Percentiles rank a stretch among this genome's conserved stretches.
phyloP scores from a whole-genome alignment of 2,888 invertebrate genomes.

The Nipponacmea schrenckii region DNA sequence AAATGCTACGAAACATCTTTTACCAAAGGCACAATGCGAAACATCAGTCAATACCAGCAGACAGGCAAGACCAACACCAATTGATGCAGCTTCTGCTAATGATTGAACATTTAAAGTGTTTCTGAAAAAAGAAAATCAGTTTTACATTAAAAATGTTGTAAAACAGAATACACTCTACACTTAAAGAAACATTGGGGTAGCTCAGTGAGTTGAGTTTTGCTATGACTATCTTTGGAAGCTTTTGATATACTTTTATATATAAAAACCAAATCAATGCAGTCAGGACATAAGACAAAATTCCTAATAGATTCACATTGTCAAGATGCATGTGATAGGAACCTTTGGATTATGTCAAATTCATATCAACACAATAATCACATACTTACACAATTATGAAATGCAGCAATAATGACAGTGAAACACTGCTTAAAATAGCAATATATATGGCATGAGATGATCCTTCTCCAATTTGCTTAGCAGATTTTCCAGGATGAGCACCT shows the following conservation, averaged over 20 bases:
- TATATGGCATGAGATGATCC: conserved; percentile 31
- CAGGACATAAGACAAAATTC: too few species aligned
- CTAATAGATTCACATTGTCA: too few species aligned
- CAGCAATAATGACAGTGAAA: conserved; percentile 35
- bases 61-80: conserved; percentile 35
- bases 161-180: too few species aligned
- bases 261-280: too few species aligned
- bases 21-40: conserved; percentile 39
- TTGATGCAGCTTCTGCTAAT: conserved; percentile 34
- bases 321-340: too few species aligned
- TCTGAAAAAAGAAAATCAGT: conserved; percentile 26
- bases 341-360: too few species aligned
- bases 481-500: conserved; percentile 40
- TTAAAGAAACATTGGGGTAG: too few species aligned
- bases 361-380: too few species aligned
- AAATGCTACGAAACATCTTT: conserved; percentile 34
- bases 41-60: conserved; percentile 35
- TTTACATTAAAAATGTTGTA: neutral
- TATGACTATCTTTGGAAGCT: too few species aligned
- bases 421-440: conserved; percentile 35
- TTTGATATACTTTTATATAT: too few species aligned
- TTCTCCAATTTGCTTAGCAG: conserved; percentile 32
- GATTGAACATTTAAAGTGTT: conserved; percentile 38
- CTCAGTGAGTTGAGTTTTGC: too few species aligned
- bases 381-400: conserved; percentile 43